These are phyloP conservation scores for Clarias laeviceps DNA, from an alignment of 2,797 vertebrate genomes.

Conservation along the genomic window DNA sequence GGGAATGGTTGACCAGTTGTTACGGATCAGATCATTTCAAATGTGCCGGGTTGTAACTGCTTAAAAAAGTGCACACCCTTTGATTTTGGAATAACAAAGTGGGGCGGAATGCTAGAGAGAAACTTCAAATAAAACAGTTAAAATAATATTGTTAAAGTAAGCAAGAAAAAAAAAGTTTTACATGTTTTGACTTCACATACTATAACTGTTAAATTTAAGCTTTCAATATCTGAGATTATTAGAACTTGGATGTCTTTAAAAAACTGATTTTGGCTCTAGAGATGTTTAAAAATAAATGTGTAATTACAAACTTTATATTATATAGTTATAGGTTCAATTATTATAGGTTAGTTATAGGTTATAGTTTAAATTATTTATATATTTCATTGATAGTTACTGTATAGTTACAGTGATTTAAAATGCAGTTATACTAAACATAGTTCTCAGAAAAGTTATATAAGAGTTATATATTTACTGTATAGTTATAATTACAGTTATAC, in stretches of 20 bases:
- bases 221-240: background rate
- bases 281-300: background rate
- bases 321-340: background rate
- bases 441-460: background rate
- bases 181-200: background rate
- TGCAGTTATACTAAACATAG: background rate
- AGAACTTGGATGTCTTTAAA: background rate
- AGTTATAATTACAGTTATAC: background rate
- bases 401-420: background rate
- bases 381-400: background rate
- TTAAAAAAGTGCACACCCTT: constrained; percentile 13
- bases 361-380: background rate
- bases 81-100: constrained; percentile 5
- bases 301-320: background rate
- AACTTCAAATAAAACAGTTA: background rate
- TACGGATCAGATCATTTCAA: constrained; percentile 38
- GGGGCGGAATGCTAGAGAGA: background rate
- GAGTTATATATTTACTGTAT: background rate
- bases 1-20: constrained; percentile 27
- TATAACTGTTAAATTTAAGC: background rate
- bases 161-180: background rate
- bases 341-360: background rate
- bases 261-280: background rate
- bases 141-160: background rate
- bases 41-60: constrained; percentile 18